These are phyloP conservation scores for Poeciliopsis turrubarensis DNA, from an alignment of 2,113 vertebrate species.

Conservation along the genomic window DNA sequence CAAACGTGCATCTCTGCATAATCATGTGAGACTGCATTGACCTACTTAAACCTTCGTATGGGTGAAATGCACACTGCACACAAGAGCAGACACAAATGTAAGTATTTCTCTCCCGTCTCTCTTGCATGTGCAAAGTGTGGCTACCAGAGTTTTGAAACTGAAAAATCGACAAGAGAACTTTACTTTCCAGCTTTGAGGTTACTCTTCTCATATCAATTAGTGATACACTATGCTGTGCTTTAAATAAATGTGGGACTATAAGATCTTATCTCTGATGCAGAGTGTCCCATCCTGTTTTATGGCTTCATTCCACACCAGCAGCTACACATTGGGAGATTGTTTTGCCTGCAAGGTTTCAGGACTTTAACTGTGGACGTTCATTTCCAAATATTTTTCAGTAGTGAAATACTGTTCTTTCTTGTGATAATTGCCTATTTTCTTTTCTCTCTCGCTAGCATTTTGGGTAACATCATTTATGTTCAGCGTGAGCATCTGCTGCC, in stretches of 20 bases:
- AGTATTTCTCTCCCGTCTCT: neutral
- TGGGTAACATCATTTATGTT: too few species aligned
- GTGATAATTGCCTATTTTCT: neutral
- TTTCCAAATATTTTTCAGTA: neutral
- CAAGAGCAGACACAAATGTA: neutral
- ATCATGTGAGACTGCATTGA: slow-evolving; percentile 15
- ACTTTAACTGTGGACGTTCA: neutral
- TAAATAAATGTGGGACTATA: neutral
- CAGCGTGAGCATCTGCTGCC: too few species aligned
- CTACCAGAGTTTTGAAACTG: slow-evolving; percentile 7
- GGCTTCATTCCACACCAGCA: neutral
- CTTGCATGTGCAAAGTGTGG: neutral
- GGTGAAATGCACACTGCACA: slow-evolving; percentile 12
- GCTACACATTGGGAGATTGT: neutral
- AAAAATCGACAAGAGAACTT: neutral
- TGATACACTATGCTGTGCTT: neutral
- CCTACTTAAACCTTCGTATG: slow-evolving; percentile 39
- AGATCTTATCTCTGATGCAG: neutral
- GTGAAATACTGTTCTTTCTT: neutral
- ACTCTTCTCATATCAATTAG: neutral
- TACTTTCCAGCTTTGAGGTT: neutral
- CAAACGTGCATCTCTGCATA: slow-evolving; percentile 13
- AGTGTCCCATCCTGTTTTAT: neutral
- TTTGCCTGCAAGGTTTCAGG: neutral
- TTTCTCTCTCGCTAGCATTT: neutral